Evolutionary conservation across 2,113 vertebrate genomes (phyloP), one percentile per base, ranked within the genome.

Genomic region (Syrmaticus mikado): DNA sequence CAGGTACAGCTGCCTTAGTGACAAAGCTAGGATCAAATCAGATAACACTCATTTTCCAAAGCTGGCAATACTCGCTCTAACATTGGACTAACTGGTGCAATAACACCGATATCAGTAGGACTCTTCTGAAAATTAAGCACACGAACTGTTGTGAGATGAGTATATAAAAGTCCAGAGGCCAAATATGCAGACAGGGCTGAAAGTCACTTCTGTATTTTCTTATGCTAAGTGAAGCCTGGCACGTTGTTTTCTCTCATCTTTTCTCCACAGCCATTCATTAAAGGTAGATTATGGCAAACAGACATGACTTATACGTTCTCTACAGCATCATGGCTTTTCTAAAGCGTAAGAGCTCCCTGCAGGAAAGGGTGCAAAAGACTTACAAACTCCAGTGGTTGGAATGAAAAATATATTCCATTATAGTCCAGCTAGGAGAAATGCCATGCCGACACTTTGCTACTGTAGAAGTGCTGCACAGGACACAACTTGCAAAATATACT

Each of bases 321-420:
- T 77, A 30, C 41, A 58, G 20, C 40, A 73, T 45, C 71, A 38
- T 8, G 24, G 28, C 50, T 93, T 74, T 91, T 55, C 55, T 85
- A 43, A 83, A 22, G 18, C 28, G 70, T 82, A 80, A 87, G 30
- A 0, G 2, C 65, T 83, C 64, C 38, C 72, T n/a, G 14, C 38
- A 81, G 38, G 16, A 89, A 80, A 52, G 0, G 0, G 3, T 25
- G 36, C 0, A 0, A 79, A 67, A 91, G 52, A 48, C 71, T 21
- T n/a, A 27, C 83, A 89, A 83, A 48, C 68, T 93, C 40, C 57
- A 70, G 61, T 27, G 53, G n/a, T 57, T 34, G 17, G 72, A 75
- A 86, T 95, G 85, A 95, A 94, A 88, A 82, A 91, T 86, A 75
- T 78, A 65, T 90, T 86, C 90, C 80, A 93, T 93, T 93, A 91